Percentiles rank a stretch among this genome's conserved stretches.
Evolutionary conservation across 2,888 invertebrate species (phyloP).

Genomic region (Megalurothrips usitatus): DNA sequence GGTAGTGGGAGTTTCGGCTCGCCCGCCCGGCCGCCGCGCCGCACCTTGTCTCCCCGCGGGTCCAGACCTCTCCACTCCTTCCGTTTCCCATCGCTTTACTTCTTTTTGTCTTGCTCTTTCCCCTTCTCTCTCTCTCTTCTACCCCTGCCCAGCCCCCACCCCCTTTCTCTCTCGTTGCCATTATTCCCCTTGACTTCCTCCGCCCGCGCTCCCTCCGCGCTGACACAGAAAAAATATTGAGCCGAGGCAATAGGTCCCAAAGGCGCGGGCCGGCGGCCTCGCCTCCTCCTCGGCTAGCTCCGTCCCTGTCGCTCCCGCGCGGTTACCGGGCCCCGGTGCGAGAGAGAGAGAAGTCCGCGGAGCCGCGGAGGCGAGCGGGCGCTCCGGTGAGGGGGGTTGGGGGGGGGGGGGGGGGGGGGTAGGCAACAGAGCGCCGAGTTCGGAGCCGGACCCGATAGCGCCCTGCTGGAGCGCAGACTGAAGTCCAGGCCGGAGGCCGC

Average conservation of each 20-base stretch:
- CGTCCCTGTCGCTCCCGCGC: neutral
- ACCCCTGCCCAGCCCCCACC: neutral
- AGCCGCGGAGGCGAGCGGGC: neutral
- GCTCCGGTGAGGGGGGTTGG: neutral
- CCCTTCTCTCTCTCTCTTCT: neutral
- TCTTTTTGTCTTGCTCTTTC: neutral
- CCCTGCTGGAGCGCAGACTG: too few species aligned
- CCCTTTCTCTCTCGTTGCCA: neutral
- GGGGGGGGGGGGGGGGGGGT: too few species aligned
- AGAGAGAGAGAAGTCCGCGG: conserved; percentile 1
- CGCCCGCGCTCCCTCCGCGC: neutral
- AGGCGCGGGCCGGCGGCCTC: neutral
- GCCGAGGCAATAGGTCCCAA: neutral
- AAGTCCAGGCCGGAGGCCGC: neutral
- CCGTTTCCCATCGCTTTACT: neutral
- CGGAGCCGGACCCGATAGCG: too few species aligned
- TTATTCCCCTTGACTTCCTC: conserved; percentile 16
- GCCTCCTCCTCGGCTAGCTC: neutral
- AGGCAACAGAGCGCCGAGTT: too few species aligned
- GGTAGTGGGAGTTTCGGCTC: neutral
- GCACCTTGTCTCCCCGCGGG: neutral
- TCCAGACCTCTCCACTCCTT: conserved; percentile 3
- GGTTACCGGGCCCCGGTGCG: neutral
- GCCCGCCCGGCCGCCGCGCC: neutral
- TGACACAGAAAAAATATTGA: conserved; percentile 18